phyloP scores from a whole-genome alignment of 2,797 vertebrate species.

The Halcyon smyrnensis region DNA sequence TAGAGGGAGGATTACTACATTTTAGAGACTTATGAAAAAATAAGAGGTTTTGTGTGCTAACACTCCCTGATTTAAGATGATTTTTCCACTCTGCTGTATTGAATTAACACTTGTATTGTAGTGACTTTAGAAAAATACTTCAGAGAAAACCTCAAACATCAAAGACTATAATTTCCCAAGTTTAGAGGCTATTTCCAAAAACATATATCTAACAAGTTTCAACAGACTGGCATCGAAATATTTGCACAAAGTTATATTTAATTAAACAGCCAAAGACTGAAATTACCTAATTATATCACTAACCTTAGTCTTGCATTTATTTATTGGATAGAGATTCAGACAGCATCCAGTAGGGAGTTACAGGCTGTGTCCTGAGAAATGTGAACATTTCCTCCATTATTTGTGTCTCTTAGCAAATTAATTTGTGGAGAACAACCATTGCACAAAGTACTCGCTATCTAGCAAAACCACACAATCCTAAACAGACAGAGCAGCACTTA shows the following conservation, averaged over 20 bases:
- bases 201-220: conserved; percentile 10
- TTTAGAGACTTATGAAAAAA: conserved; percentile 1
- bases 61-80: not conserved
- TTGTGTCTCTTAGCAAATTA: conserved; percentile 41
- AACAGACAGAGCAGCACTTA: not conserved
- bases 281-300: not conserved
- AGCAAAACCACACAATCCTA: not conserved
- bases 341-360: not conserved
- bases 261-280: conserved; percentile 6
- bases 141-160: conserved; percentile 25
- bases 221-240: not conserved
- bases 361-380: conserved; percentile 1
- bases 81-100: not conserved
- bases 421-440: conserved; percentile 11
- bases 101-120: conserved; percentile 32
- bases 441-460: not conserved
- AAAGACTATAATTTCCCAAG: not conserved
- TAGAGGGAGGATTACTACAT: not conserved
- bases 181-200: conserved; percentile 15
- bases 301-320: not conserved
- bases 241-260: conserved; percentile 28
- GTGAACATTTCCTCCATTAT: not conserved
- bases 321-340: not conserved
- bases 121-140: not conserved
- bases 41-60: not conserved